Evolutionary conservation across 2,888 invertebrate genomes (phyloP).

Genomic region (Dioctria rufipes): DNA sequence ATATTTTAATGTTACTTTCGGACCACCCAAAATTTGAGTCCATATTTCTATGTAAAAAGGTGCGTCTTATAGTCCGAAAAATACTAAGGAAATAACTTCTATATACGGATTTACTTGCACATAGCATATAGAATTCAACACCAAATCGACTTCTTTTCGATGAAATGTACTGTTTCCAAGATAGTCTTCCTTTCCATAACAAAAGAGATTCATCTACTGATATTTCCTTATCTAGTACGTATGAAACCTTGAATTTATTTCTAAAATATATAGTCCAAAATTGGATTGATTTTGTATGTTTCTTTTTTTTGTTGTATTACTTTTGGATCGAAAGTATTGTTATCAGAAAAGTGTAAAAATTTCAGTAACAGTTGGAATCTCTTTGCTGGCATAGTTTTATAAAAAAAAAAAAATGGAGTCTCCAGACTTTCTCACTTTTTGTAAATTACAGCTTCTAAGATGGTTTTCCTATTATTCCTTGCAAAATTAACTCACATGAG

Average conservation of each 20-base stretch:
- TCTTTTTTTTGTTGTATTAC: not conserved
- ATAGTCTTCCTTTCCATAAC: constrained; percentile 30
- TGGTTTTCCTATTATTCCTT: too few species aligned
- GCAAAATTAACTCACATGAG: not conserved
- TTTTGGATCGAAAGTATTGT: not conserved
- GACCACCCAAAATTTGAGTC: too few species aligned
- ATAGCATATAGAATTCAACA: too few species aligned
- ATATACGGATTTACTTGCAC: too few species aligned
- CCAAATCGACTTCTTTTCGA: not conserved
- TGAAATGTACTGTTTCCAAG: constrained; percentile 25
- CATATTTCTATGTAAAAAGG: too few species aligned
- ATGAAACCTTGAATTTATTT: constrained; percentile 28
- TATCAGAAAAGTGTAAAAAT: constrained; percentile 15
- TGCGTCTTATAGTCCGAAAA: too few species aligned
- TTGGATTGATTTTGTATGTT: constrained; percentile 12
- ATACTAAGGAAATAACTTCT: too few species aligned
- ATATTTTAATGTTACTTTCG: too few species aligned
- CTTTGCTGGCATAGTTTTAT: not conserved
- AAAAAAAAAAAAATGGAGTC: constrained; percentile 16
- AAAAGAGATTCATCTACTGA: constrained; percentile 31
- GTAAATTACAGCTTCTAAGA: too few species aligned
- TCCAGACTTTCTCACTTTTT: constrained; percentile 14
- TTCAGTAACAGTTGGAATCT: constrained; percentile 6
- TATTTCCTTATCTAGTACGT: constrained; percentile 21
- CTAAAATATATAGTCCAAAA: constrained; percentile 15